Evolutionary conservation across 2,113 vertebrate genomes (phyloP), one percentile per base, ranked within the genome.

Genomic region (Phylloscopus trochilus): DNA sequence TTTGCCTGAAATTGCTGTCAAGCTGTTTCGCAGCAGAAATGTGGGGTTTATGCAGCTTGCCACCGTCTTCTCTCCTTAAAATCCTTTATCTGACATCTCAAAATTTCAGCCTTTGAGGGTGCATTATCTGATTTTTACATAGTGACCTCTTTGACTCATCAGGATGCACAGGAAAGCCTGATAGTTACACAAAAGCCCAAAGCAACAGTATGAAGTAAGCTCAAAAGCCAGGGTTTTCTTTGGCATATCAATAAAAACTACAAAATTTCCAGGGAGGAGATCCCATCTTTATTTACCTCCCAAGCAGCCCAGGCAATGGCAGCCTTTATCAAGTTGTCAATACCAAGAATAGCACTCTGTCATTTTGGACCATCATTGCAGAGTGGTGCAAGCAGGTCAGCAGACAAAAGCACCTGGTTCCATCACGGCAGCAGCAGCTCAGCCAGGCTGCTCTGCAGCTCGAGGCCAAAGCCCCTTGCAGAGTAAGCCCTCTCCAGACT

Each of bases 1-100:
- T 78, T 68, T 62, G 73, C 68, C 66, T 79, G 67, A 87, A 97
- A 90, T 90, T 73, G 52, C 60, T 95, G 62, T 76, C 6, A 16
- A 70, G 56, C 31, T 90, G 43, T 47, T 85, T 83, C 68, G 93
- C 56, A 78, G 41, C 33, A 85, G 72, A 95, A 70, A 33, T 20
- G 49, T 59, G 55, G 30, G 47, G 52, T 89, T 95, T 92, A 75
- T 51, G 72, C 55, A 66, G 59, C 35, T 76, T 91, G 63, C 52
- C 49, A 30, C n/a, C 41, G 46, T 43, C 26, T 80, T 69, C 18
- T 89, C 26, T 82, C 76, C 70, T 91, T 83, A 67, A 83, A 95
- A 70, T 18, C 28, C 20, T 73, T 64, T 41, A 52, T 33, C 17
- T 66, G 41, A 69, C 8, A 15, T 62, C 59, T 93, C 53, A 84